phyloP scores from a whole-genome alignment of 2,797 vertebrate species.

The Meriones psammophilus region DNA sequence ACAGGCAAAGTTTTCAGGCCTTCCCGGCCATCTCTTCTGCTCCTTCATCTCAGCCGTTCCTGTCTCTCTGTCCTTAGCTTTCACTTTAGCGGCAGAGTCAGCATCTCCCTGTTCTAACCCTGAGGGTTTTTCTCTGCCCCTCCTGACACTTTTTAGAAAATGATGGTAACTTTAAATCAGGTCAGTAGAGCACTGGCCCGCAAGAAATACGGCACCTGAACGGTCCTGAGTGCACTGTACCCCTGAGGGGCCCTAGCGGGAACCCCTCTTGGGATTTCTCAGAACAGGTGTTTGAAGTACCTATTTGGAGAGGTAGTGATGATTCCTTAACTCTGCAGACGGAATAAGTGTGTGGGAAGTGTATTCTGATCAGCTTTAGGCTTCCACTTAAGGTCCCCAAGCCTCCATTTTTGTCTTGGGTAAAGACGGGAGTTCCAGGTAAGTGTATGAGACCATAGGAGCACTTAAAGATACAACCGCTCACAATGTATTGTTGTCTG shows the following conservation, averaged over 20 bases:
- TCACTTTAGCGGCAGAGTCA: not conserved
- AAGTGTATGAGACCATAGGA: not conserved
- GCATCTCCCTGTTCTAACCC: not conserved
- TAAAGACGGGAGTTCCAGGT: too few relatives aligned
- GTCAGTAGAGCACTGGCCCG: too few relatives aligned
- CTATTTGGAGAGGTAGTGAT: not conserved
- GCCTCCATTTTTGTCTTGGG: not conserved
- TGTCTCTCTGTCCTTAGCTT: not conserved
- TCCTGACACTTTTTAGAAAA: not conserved
- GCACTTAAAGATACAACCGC: not conserved
- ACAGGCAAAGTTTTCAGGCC: not conserved
- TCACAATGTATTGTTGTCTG: not conserved
- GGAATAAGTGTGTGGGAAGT: not conserved
- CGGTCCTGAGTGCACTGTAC: not conserved
- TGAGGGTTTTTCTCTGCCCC: not conserved
- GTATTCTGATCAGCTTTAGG: not conserved
- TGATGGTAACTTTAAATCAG: not conserved
- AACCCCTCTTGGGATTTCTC: not conserved
- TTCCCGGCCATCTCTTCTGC: not conserved
- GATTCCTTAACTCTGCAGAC: not conserved
- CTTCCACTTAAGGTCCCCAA: not conserved
- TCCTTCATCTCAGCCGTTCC: not conserved
- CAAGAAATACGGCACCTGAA: fast-evolving
- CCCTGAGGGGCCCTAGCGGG: not conserved
- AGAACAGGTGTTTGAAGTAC: not conserved